Conservation (phyloP, 2,797 vertebrate genomes). For the Platyrinchus mystaceus region DNA sequence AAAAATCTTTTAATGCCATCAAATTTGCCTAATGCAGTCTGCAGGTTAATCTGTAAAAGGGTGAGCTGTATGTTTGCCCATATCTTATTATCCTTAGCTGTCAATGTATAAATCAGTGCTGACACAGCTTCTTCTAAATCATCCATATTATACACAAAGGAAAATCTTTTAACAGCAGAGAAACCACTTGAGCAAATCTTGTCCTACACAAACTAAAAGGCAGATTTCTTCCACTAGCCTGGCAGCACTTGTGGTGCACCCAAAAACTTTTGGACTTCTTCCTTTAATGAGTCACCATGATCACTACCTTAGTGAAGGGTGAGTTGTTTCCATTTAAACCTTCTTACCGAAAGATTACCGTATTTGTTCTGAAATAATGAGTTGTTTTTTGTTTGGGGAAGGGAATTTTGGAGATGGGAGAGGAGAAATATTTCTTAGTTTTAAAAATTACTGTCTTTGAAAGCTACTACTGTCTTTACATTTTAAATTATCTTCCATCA, state of each 20-base stretch:
- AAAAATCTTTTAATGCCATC: conserved; percentile 84
- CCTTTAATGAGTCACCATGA: background rate
- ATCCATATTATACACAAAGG: conserved; percentile 71
- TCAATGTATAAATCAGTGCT: conserved; percentile 84
- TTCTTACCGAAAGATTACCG: background rate
- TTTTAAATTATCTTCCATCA: background rate
- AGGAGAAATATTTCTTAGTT: background rate
- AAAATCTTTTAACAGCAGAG: conserved; percentile 52
- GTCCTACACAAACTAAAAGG: conserved; percentile 52
- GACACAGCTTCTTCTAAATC: conserved; percentile 82
- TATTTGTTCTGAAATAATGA: background rate
- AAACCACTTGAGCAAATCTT: conserved; percentile 68
- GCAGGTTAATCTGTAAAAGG: conserved; percentile 85
- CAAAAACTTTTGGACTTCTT: conserved; percentile 9
- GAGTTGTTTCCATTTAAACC: conserved; percentile 18
- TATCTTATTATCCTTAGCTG: conserved; percentile 85
- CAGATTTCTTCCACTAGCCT: conserved; percentile 40
- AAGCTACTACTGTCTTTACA: background rate
- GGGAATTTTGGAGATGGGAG: background rate
- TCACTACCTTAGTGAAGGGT: conserved; percentile 2
- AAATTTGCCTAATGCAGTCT: conserved; percentile 89
- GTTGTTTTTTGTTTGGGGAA: background rate
- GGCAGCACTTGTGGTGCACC: background rate
- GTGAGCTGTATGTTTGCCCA: conserved; percentile 79
- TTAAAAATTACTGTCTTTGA: background rate